These are phyloP conservation scores for Tetragonula clypearis DNA, from an alignment of 1,140 invertebrate species.

Conservation along the genomic window DNA sequence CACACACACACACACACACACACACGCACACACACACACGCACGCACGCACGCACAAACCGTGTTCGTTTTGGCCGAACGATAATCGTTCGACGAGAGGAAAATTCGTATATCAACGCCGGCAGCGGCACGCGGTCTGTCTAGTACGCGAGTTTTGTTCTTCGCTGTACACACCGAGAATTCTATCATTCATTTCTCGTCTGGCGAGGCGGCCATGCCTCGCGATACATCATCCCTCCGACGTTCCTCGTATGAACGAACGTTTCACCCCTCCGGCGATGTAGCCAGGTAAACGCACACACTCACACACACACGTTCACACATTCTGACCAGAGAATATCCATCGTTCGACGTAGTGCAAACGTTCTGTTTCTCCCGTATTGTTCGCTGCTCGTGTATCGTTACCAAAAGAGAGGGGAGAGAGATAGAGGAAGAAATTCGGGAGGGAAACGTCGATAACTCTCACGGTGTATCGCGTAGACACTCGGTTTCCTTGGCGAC, in stretches of 20 bases:
- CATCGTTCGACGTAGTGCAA: neutral
- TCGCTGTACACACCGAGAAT: neutral
- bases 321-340: neutral
- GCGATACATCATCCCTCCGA: constrained; percentile 35
- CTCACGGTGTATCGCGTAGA: neutral
- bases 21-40: too few species aligned
- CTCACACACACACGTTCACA: neutral
- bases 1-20: too few species aligned
- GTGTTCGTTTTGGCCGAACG: neutral
- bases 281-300: neutral
- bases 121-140: neutral
- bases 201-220: neutral
- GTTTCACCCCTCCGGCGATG: neutral
- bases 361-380: neutral
- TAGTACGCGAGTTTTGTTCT: neutral
- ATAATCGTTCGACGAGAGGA: neutral
- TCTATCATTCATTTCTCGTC: constrained; percentile 33
- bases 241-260: neutral
- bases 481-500: constrained; percentile 1
- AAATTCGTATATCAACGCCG: neutral
- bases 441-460: neutral
- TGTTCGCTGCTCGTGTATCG: constrained; percentile 12
- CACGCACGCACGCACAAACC: too few species aligned
- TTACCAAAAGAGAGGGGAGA: neutral
- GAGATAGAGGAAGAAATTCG: neutral